A percentile compares a stretch with the other conserved stretches of the same genome.
phyloP scores from a whole-genome alignment of 2,888 invertebrate genomes.

The Drosophila prostipennis region DNA sequence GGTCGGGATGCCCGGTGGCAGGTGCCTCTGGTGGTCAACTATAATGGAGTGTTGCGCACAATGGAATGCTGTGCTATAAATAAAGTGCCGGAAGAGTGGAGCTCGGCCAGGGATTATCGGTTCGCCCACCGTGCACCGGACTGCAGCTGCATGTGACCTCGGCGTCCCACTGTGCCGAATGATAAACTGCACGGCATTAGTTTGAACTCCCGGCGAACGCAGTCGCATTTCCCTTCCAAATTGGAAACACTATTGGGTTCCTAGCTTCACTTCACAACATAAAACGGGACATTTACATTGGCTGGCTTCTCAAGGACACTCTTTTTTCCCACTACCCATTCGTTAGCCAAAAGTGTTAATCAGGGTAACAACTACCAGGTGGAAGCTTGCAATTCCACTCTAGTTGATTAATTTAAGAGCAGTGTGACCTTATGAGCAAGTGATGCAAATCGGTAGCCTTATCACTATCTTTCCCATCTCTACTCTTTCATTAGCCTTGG shows the following conservation, averaged over 20 bases:
- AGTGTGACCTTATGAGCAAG: background rate
- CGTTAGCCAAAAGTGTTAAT: background rate
- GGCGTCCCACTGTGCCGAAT: conserved; percentile 16
- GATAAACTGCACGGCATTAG: conserved; percentile 27
- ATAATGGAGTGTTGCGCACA: conserved; percentile 42
- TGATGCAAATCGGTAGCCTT: no score
- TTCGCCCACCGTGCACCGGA: conserved; percentile 8
- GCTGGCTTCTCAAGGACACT: background rate
- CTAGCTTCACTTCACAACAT: background rate
- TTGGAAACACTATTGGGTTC: conserved; percentile 16
- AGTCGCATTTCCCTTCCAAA: conserved; percentile 17
- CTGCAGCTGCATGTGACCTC: conserved; percentile 14
- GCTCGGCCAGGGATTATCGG: conserved; percentile 5
- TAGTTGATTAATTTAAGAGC: background rate
- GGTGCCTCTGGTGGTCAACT: conserved; percentile 48
- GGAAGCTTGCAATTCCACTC: background rate
- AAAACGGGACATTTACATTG: background rate
- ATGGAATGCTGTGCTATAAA: conserved; percentile 47
- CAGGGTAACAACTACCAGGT: background rate
- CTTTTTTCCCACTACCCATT: no score
- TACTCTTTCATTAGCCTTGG: background rate
- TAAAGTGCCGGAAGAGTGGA: conserved; percentile 33
- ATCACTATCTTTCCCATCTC: background rate
- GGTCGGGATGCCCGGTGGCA: conserved; percentile 43
- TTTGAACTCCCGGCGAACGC: conserved; percentile 17